Conservation (phyloP, 2,113 vertebrate species). For the Kryptolebias marmoratus region DNA sequence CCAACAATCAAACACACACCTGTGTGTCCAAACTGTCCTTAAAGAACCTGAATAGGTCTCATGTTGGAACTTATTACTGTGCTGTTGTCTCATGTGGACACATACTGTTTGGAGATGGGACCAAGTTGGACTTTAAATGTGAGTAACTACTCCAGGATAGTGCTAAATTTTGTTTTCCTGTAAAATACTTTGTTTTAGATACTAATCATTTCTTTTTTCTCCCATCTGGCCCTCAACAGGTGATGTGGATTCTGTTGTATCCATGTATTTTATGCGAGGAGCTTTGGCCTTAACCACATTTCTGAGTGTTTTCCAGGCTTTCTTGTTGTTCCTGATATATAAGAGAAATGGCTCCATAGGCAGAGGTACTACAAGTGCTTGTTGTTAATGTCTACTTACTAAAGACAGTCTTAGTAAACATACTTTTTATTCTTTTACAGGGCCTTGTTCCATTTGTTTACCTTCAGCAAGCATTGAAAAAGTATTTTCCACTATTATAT, state of each 20-base stretch:
- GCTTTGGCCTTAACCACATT: conserved; percentile 19
- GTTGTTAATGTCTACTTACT: background rate
- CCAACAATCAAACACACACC: background rate
- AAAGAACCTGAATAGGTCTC: too few relatives aligned
- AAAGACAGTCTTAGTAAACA: background rate
- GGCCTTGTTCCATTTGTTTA: background rate
- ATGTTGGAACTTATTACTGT: too few relatives aligned
- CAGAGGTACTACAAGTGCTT: background rate
- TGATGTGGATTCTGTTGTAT: background rate
- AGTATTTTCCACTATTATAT: conserved; percentile 1
- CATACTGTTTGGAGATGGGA: background rate
- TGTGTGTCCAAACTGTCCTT: conserved; percentile 17
- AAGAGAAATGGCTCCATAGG: fast-evolving
- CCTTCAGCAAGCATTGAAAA: background rate
- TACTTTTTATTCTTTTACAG: background rate
- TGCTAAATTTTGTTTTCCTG: background rate
- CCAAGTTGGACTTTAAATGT: background rate
- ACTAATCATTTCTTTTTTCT: background rate
- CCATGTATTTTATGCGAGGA: conserved; percentile 28
- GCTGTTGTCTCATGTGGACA: too few relatives aligned
- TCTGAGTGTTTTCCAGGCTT: conserved; percentile 13
- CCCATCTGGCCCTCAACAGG: background rate
- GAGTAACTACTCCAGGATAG: background rate
- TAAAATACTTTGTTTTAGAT: background rate
- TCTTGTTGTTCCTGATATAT: background rate